Evolutionary conservation across 2,113 vertebrate genomes (phyloP), one percentile per base, ranked within the genome.

Genomic region (Chionomys nivalis): DNA sequence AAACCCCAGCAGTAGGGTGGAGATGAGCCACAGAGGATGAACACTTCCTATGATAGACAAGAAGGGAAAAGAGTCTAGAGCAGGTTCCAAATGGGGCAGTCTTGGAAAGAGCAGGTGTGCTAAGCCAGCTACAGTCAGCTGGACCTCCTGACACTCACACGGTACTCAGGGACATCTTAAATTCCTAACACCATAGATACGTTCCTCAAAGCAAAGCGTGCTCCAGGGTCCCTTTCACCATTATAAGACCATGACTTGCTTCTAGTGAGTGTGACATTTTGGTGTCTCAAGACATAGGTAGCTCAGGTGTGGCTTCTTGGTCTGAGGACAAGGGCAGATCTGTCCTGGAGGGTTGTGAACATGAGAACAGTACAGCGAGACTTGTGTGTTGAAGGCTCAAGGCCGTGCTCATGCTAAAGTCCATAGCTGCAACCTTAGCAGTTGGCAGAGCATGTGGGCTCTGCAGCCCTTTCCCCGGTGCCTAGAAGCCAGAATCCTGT

Each of bases 1-100:
- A 0, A 19, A 4, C 85, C 42, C 0, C 0, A 42, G 70, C n/a
- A 0, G 1, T 1, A 10, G 13, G 0, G 0, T 0, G 3, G 33
- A 14, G 52, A 58, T 4, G 28, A 42, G 19, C 16, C 1, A 0
- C 7, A 4, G 47, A 44, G 17, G 42, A 52, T 14, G 23, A 28
- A 1, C 0, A 6, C 5, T 39, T 1, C 5, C 70, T 0, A 5
- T 8, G 3, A 4, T 0, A 19, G 31, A 23, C 17, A 16, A 2
- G 14, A 23, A 23, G 31, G 28, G 28, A 36, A 11, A 65, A 66
- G 8, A 33, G 16, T 5, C 17, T 33, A 19, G n/a, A 49, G 16
- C 4, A 21, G 17, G 24, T 31, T 68, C 10, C 42, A 66, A 36
- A 23, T 8, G 10, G 5, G 19, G 5, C 63, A 49, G 10, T 36